Base-by-base conservation (phyloP, 2,797 vertebrate genomes). In the Urocyon cinereoargenteus region DNA sequence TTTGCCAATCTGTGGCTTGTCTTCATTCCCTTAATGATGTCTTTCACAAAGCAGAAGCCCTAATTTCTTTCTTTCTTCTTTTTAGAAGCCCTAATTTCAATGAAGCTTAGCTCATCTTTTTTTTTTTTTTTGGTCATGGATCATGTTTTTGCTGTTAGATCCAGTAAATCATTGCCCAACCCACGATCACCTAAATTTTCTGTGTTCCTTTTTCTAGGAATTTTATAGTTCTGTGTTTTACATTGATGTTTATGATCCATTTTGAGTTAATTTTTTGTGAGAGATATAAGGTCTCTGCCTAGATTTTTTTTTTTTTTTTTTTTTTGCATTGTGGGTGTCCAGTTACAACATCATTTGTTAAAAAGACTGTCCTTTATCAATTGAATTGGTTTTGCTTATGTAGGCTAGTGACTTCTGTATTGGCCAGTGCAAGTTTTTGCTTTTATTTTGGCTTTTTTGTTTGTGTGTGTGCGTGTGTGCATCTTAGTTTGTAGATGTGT, bases 241-340 rank as follows among this genome's bases (percentile, higher is more conserved):
- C 34, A 59, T 34, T 86, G 93, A 34, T 62, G 49, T 68, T 31
- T 87, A 3, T 75, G 55, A 73, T 82, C 45, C 31, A 91, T 84
- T 83, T 86, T 79, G 45, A 94, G 53, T 92, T 92, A 68, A 34
- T 86, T 75, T 96, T 75, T 66, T 92, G 70, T 64, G 51, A 73
- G 59, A 24, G 57, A 16, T 21, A 6, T 28, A 62, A 61, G 49
- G 8, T 84, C 31, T 88, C 21, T 64, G 31, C 40, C 21, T 68
- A 70, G 81, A 83, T 28, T 55, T 9, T 16, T 61, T 40, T 40
- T 40, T 40, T 40, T 40, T 40, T 40, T 40, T 40, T 40, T 82
- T 40, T 81, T 86, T 78, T 84, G 15, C 26, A 5, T 13, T 34
- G 10, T 70, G 34, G 18, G 11, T 64, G 11, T 87, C 62, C 5